A percentile compares a stretch with the other conserved stretches of the same genome.
These are phyloP conservation scores for Siniperca obscura DNA, from an alignment of 2,797 vertebrate genomes.

Conservation along the genomic window DNA sequence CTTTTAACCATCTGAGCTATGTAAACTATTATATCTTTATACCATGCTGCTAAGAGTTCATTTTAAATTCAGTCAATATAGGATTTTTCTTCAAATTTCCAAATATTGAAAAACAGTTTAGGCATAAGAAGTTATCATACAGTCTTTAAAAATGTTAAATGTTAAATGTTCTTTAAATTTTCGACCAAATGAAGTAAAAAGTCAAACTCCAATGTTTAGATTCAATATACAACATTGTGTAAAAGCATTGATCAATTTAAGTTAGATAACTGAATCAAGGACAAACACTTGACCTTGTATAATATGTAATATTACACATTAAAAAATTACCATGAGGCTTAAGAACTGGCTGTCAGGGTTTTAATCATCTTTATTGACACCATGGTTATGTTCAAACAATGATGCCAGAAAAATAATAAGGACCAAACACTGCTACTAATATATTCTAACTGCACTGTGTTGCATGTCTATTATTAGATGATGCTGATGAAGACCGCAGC, in stretches of 20 bases:
- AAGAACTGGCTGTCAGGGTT: neutral
- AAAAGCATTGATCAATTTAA: neutral
- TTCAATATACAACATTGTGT: neutral
- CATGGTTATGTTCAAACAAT: neutral
- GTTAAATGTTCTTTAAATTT: neutral
- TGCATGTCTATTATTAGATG: constrained; percentile 39
- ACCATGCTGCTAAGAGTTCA: neutral
- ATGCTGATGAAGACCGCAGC: constrained; percentile 41
- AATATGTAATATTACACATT: neutral
- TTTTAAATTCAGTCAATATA: neutral
- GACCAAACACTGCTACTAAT: neutral
- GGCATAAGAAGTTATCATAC: neutral
- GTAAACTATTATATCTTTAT: neutral
- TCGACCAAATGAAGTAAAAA: neutral
- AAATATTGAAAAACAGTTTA: neutral
- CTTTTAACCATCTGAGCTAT: neutral
- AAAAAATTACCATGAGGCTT: neutral
- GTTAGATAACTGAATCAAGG: constrained; percentile 1
- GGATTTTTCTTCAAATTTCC: neutral
- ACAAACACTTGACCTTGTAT: neutral
- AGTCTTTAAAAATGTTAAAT: neutral
- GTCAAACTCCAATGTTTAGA: neutral
- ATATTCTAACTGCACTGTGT: neutral
- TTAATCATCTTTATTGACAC: neutral
- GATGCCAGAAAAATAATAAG: neutral